Base-by-base conservation (phyloP, 2,888 invertebrate species). In the Lasioglossum figueresi region DNA sequence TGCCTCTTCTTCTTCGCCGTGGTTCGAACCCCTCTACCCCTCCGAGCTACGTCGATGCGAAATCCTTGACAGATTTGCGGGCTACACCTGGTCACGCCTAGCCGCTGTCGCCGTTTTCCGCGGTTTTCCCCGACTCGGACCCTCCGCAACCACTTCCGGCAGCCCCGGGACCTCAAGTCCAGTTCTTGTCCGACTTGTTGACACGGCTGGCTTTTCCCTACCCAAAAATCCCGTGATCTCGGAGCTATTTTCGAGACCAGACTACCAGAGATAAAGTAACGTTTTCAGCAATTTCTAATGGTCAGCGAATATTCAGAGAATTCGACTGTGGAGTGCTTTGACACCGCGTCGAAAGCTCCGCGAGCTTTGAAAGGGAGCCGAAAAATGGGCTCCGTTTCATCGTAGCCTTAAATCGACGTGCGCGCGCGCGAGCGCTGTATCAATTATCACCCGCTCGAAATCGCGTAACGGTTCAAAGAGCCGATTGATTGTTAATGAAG, bases 401-500 rank as follows among this genome's bases (percentile, higher is more conserved):
- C 23, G 63, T 31, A 73, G 76, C 82, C 88, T 88, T 80, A 85
- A 88, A 88, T 85, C 86, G 88, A 48, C 70, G 84, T 76, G 78
- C 66, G 86, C 45, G 63, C 66, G 83, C 77, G 76, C 56, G n/a
- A n/a, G 83, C 88, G 85, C 89, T 91, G 82, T 85, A 89, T 91
- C 88, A 91, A 89, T 91, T 91, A 91, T 91, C 88, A 79, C 83
- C 66, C 83, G 82, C 71, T 68, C 84, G 87, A 76, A 63, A 81
- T 74, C 80, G 84, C 84, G 78, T 88, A 90, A 90, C 90, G 91
- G 89, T 82, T 88, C 83, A 89, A 88, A 91, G 90, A 91, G 91
- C 88, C 89, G 88, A 90, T 91, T 88, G 91, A 90, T 90, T 91
- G 89, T 91, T 88, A 91, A 91, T 88, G 90, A 92, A 92, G 88